These are phyloP conservation scores for Pachydiplax longipennis DNA, from an alignment of 2,888 invertebrate genomes.

Conservation along the genomic window DNA sequence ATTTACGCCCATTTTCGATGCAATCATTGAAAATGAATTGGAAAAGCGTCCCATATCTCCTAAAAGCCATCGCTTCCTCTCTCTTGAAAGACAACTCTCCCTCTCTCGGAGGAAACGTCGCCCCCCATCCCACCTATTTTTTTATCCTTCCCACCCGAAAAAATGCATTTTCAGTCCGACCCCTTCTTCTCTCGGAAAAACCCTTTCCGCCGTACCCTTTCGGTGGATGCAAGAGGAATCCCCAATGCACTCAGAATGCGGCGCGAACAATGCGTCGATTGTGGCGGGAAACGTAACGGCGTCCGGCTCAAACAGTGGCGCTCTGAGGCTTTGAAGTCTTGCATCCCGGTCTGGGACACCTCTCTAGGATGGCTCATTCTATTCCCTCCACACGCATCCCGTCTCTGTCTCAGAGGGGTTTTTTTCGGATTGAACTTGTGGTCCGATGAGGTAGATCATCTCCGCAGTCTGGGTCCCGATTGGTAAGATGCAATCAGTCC, in stretches of 20 bases:
- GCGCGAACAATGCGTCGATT: background rate
- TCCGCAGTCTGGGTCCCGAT: background rate
- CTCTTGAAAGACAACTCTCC: background rate
- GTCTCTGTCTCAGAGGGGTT: background rate
- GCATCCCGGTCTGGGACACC: background rate
- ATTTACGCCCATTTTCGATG: slow-evolving; percentile 39
- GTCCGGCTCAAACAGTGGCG: background rate
- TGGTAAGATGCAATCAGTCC: background rate
- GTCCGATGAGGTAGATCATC: background rate
- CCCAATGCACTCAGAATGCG: slow-evolving; percentile 11
- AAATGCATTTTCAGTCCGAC: background rate
- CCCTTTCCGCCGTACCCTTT: background rate
- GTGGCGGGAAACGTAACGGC: background rate
- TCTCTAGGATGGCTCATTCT: background rate
- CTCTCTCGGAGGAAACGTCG: background rate
- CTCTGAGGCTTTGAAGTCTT: slow-evolving; percentile 2
- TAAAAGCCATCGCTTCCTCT: background rate
- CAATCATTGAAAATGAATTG: slow-evolving; percentile 42
- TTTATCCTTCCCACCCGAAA: background rate
- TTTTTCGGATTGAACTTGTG: background rate
- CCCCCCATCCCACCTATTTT: background rate
- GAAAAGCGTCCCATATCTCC: slow-evolving; percentile 26
- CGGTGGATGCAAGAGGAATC: background rate
- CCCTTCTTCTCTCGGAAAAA: background rate
- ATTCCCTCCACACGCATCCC: background rate